Percentiles rank a stretch among this genome's conserved stretches.
Conservation (phyloP, 2,797 vertebrate genomes). For the Avahi laniger region DNA sequence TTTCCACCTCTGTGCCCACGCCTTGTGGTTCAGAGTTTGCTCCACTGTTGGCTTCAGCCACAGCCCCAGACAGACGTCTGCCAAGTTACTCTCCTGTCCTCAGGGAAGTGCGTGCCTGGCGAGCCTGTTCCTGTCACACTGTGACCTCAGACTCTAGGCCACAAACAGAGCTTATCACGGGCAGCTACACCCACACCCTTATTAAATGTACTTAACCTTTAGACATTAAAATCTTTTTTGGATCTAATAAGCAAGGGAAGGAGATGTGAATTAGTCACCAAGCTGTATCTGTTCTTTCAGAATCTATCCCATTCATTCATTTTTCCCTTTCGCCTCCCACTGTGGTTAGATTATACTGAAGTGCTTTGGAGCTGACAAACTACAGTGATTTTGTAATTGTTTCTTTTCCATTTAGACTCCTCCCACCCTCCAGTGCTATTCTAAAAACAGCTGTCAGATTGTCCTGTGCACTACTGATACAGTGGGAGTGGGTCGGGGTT, state of each 20-base stretch:
- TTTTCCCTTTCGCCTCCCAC: neutral
- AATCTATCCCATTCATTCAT: neutral
- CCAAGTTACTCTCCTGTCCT: rapidly evolving
- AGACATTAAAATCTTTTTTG: neutral
- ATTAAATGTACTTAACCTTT: neutral
- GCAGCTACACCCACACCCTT: neutral
- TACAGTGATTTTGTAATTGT: neutral
- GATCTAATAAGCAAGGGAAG: neutral
- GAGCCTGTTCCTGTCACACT: neutral
- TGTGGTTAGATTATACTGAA: rapidly evolving
- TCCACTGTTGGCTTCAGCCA: rapidly evolving
- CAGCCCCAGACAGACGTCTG: rapidly evolving
- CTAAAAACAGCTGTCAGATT: neutral
- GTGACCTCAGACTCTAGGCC: neutral
- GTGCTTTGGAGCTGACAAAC: neutral
- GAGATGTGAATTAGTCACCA: neutral
- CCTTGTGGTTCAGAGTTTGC: neutral
- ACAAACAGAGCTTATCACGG: neutral
- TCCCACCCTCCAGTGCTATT: neutral
- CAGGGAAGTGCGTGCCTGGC: rapidly evolving
- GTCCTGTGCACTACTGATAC: too few species aligned
- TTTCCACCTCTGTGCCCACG: neutral
- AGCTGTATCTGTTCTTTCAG: neutral
- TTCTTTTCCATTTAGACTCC: neutral
- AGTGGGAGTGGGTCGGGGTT: neutral